Evolutionary conservation across 2,113 vertebrate species (phyloP).

Genomic region (Bubo scandiacus): DNA sequence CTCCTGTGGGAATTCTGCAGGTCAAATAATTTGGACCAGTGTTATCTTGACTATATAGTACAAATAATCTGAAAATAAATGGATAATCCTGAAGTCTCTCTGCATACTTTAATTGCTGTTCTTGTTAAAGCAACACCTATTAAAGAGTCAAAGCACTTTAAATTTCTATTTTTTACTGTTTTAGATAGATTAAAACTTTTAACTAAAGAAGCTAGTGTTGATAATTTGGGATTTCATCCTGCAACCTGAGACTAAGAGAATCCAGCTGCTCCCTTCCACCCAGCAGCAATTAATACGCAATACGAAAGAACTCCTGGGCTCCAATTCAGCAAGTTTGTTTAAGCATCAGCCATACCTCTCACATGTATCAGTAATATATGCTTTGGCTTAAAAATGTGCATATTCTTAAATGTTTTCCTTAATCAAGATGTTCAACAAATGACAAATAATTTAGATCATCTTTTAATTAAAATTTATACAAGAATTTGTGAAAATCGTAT

Average conservation of each 20-base stretch:
- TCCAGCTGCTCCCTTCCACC: not conserved
- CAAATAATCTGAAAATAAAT: not conserved
- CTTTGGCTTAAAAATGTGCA: not conserved
- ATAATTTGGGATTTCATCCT: not conserved
- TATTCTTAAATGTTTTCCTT: not conserved
- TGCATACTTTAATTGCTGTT: not conserved
- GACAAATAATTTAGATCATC: not conserved
- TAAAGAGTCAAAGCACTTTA: not conserved
- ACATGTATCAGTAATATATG: fast-evolving
- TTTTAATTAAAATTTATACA: not conserved
- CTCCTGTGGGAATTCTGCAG: not conserved
- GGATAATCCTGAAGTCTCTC: not conserved
- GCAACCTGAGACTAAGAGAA: not conserved
- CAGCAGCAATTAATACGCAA: not conserved
- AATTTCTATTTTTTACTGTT: not conserved
- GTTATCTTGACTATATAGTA: not conserved
- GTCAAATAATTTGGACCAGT: not conserved
- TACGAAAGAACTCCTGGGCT: not conserved
- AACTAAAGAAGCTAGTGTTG: not conserved
- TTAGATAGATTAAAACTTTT: not conserved
- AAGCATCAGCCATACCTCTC: not conserved
- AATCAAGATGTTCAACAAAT: not conserved
- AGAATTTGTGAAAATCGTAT: not conserved
- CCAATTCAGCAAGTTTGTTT: not conserved
- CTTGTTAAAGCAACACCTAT: not conserved